phyloP scores from a whole-genome alignment of 2,113 vertebrate species.

The Narcine bancroftii region DNA sequence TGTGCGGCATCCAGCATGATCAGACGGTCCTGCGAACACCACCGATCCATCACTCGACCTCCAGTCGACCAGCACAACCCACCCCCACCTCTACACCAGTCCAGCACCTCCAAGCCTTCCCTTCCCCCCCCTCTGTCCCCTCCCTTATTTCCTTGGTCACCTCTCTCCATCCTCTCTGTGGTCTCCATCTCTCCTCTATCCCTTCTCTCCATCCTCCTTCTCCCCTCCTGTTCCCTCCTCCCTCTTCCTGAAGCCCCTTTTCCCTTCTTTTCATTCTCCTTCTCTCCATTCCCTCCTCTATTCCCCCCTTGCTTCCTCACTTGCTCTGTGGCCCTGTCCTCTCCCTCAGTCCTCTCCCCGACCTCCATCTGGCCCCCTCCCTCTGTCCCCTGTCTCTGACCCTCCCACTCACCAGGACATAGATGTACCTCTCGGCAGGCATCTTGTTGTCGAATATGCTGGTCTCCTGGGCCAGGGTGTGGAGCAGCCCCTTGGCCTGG shows the following conservation, averaged over 20 bases:
- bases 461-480: constrained; percentile 56
- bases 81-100: too few species aligned
- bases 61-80: too few species aligned
- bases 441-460: constrained; percentile 57
- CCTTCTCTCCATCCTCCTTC: background rate
- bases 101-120: too few species aligned
- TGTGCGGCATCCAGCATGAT: constrained; percentile 66
- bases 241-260: too few species aligned
- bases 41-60: background rate
- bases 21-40: constrained; percentile 60
- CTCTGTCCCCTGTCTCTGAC: background rate
- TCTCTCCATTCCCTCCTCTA: too few species aligned
- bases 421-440: constrained; percentile 71
- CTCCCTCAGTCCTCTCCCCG: background rate
- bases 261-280: too few species aligned
- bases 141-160: too few species aligned
- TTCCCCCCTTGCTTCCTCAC: background rate
- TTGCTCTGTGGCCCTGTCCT: background rate
- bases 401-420: constrained; percentile 60
- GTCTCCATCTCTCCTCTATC: too few species aligned
- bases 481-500: constrained; percentile 54
- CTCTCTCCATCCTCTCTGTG: too few species aligned
- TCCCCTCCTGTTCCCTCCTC: background rate
- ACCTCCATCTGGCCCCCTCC: background rate
- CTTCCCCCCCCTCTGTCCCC: too few species aligned